Evolutionary conservation across 2,113 vertebrate species (phyloP).

Genomic region (Cygnus buccinator): DNA sequence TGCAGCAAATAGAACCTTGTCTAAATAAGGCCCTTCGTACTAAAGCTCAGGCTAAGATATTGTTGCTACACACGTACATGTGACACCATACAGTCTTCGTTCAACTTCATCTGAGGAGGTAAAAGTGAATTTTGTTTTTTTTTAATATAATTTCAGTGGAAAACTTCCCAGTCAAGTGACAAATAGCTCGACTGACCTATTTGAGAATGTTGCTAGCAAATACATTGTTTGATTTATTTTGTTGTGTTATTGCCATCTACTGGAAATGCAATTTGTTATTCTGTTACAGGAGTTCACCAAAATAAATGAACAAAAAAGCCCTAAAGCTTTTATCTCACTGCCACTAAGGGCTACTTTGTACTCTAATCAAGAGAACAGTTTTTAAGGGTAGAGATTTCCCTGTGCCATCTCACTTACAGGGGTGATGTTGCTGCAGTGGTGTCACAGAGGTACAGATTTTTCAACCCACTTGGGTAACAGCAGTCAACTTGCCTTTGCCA

Average conservation of each 20-base stretch:
- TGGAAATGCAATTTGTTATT: not conserved
- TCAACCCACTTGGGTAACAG: not conserved
- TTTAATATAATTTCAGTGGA: not conserved
- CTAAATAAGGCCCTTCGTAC: not conserved
- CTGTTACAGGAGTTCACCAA: not conserved
- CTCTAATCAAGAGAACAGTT: not conserved
- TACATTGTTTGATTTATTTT: not conserved
- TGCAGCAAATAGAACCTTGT: not conserved
- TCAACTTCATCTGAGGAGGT: not conserved
- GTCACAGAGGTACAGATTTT: not conserved
- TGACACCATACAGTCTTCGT: not conserved
- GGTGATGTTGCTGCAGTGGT: not conserved
- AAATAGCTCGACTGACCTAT: not conserved
- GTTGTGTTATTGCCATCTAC: slow-evolving; percentile 47
- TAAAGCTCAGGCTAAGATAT: not conserved
- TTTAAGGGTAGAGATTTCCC: not conserved
- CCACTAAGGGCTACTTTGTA: not conserved
- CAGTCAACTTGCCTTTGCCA: not conserved
- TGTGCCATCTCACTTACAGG: not conserved
- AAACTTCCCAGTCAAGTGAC: not conserved
- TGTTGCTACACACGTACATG: not conserved
- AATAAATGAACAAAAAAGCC: not conserved
- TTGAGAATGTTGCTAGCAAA: not conserved
- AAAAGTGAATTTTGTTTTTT: not conserved
- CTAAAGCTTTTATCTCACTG: not conserved